phyloP scores from a whole-genome alignment of 2,113 vertebrate species.

The Mohoua ochrocephala region DNA sequence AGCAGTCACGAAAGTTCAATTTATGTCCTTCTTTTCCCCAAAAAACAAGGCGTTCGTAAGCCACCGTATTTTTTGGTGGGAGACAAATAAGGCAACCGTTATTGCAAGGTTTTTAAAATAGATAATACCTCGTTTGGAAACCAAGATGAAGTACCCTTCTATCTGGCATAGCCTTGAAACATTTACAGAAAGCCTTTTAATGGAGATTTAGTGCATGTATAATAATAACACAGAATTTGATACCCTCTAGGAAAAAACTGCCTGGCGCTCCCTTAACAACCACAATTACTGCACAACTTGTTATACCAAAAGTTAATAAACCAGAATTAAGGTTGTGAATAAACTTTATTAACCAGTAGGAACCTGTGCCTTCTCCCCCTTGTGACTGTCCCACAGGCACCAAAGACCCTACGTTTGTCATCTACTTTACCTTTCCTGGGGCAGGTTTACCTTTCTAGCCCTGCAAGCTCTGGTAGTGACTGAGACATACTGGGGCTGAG shows the following conservation, averaged over 20 bases:
- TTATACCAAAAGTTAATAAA: constrained; percentile 6
- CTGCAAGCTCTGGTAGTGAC: background rate
- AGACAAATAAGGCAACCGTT: background rate
- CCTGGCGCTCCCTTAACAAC: background rate
- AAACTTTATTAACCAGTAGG: background rate
- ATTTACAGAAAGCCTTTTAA: background rate
- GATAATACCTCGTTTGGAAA: background rate
- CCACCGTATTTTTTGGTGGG: background rate
- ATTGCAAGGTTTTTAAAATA: background rate
- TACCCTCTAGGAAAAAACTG: constrained; percentile 7
- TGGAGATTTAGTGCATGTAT: constrained; percentile 1
- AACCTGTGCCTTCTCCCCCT: background rate
- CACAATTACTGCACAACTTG: background rate
- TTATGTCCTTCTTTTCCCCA: background rate
- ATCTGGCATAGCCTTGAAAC: constrained; percentile 7
- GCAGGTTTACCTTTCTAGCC: background rate
- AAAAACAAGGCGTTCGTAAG: background rate
- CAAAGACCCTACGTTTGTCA: background rate
- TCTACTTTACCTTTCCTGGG: background rate
- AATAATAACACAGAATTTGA: background rate
- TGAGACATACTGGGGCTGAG: background rate
- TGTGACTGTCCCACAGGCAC: background rate
- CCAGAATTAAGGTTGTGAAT: background rate
- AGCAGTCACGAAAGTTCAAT: background rate
- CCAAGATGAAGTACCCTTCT: background rate